These are phyloP conservation scores for Anisognathus igniventris DNA, from an alignment of 2,797 vertebrate genomes.

Conservation along the genomic window DNA sequence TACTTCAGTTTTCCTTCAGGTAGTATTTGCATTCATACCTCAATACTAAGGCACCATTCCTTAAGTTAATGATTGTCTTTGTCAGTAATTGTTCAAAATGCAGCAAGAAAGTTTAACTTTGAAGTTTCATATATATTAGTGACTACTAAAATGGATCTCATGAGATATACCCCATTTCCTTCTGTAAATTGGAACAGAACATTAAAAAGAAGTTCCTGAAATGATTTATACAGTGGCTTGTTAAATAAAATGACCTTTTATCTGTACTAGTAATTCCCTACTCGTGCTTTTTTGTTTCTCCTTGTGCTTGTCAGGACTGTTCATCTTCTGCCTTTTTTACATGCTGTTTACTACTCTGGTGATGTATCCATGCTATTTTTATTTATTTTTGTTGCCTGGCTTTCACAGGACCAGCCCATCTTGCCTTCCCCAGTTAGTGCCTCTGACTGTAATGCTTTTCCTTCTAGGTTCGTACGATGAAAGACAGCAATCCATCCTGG, in stretches of 20 bases:
- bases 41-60: neutral
- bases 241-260: neutral
- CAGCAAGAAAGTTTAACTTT: neutral
- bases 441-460: neutral
- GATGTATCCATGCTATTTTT: neutral
- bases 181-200: neutral
- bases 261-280: neutral
- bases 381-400: neutral
- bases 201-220: neutral
- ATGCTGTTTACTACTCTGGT: neutral
- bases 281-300: neutral
- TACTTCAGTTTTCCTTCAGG: neutral
- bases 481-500: conserved; percentile 80
- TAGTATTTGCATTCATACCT: neutral
- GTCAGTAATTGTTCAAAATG: neutral
- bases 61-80: neutral
- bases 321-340: neutral
- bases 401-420: neutral
- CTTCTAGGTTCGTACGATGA: conserved; percentile 84
- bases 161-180: neutral
- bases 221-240: neutral
- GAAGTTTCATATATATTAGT: neutral
- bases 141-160: neutral
- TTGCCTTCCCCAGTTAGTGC: neutral
- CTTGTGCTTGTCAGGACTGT: neutral